phyloP scores from a whole-genome alignment of 2,888 invertebrate species.

The Abrostola tripartita region DNA sequence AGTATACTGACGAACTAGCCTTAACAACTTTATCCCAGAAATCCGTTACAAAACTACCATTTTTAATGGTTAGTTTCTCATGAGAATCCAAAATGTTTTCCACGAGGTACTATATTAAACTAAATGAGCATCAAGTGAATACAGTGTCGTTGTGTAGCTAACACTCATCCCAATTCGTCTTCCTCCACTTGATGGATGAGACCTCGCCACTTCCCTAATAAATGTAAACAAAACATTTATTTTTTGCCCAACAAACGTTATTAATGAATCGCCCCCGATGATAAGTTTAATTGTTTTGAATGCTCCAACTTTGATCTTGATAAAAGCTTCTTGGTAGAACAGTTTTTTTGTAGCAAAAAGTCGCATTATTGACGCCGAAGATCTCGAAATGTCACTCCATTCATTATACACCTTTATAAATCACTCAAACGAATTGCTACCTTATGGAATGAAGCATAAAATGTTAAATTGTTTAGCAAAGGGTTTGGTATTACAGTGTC shows the following conservation, averaged over 20 bases:
- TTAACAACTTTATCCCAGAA: not conserved
- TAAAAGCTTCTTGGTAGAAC: slow-evolving; percentile 64
- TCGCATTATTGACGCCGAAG: slow-evolving; percentile 66
- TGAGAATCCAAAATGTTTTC: slow-evolving; percentile 13
- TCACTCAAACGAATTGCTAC: slow-evolving; percentile 9
- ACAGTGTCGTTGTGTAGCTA: slow-evolving; percentile 60
- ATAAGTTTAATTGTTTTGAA: slow-evolving; percentile 83
- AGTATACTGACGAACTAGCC: too few relatives aligned
- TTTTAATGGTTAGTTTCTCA: not conserved
- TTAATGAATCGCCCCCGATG: slow-evolving; percentile 78
- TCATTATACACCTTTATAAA: slow-evolving; percentile 45
- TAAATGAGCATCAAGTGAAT: slow-evolving; percentile 69
- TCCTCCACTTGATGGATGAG: slow-evolving; percentile 82
- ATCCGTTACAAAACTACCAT: not conserved
- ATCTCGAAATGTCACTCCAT: slow-evolving; percentile 55
- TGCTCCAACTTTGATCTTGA: slow-evolving; percentile 72
- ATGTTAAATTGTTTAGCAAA: slow-evolving; percentile 6
- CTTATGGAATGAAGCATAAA: slow-evolving; percentile 10
- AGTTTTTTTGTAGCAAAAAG: slow-evolving; percentile 64
- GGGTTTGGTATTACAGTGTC: slow-evolving; percentile 39
- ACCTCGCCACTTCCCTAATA: slow-evolving; percentile 82
- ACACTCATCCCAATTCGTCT: slow-evolving; percentile 76
- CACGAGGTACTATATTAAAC: slow-evolving; percentile 41
- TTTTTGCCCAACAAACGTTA: slow-evolving; percentile 77
- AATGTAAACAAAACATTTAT: slow-evolving; percentile 86